Percentiles rank a stretch among this genome's conserved stretches.
Evolutionary conservation across 1,140 invertebrate genomes (phyloP).

Genomic region (Eubasilissa regina): DNA sequence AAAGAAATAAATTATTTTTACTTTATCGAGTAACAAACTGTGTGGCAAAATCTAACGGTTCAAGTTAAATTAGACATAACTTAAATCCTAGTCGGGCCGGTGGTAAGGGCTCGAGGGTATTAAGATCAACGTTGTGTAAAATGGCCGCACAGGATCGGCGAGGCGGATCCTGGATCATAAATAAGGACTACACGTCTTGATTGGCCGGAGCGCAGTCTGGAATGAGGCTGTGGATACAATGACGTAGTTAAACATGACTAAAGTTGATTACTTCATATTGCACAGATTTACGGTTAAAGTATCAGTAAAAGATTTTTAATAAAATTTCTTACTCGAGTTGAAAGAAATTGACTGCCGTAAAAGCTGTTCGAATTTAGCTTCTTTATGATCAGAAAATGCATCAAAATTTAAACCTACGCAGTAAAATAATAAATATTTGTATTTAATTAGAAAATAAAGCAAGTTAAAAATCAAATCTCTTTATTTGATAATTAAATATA

Average conservation of each 20-base stretch:
- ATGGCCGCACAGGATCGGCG: conserved; percentile 26
- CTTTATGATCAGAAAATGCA: too few relatives aligned
- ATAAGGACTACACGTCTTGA: conserved; percentile 30
- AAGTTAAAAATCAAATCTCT: too few relatives aligned
- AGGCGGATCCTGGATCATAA: conserved; percentile 27
- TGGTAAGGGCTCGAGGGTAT: not conserved
- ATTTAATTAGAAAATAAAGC: too few relatives aligned
- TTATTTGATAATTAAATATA: too few relatives aligned
- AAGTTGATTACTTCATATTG: not conserved
- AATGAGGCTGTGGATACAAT: not conserved
- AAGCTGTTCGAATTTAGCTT: too few relatives aligned
- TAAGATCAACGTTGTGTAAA: conserved; percentile 45
- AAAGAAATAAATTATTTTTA: too few relatives aligned
- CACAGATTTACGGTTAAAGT: not conserved
- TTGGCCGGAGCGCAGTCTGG: not conserved
- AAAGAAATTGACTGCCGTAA: too few relatives aligned
- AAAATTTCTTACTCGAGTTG: too few relatives aligned
- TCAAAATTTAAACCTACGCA: too few relatives aligned
- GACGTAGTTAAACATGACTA: not conserved
- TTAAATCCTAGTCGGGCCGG: conserved; percentile 23
- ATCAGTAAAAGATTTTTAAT: too few relatives aligned
- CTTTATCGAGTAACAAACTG: not conserved
- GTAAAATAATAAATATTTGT: too few relatives aligned
- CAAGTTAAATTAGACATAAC: conserved; percentile 28
- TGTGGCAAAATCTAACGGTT: conserved; percentile 25